These are phyloP conservation scores for Lithophane socia DNA, from an alignment of 2,888 invertebrate species.

Conservation along the genomic window DNA sequence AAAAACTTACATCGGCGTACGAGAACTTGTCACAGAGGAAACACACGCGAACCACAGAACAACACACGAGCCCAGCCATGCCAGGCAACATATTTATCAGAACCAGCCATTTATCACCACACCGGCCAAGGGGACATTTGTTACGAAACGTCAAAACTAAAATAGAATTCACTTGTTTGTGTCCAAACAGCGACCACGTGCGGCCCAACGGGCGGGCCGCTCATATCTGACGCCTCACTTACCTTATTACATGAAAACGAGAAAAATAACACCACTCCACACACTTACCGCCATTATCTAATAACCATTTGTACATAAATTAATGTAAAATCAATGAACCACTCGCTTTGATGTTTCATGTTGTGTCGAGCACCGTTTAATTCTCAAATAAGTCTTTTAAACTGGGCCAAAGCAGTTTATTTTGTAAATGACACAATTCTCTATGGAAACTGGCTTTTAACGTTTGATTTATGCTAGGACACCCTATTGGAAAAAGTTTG, in stretches of 20 bases:
- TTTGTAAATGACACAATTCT: slow-evolving; percentile 81
- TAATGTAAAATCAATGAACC: slow-evolving; percentile 71
- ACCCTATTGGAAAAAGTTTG: slow-evolving; percentile 61
- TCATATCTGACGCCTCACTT: slow-evolving; percentile 77
- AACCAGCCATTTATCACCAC: slow-evolving; percentile 73
- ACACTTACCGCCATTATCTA: slow-evolving; percentile 41
- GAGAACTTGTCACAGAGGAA: slow-evolving; percentile 51
- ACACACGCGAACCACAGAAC: slow-evolving; percentile 50
- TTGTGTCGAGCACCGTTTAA: slow-evolving; percentile 70
- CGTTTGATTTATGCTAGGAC: slow-evolving; percentile 68
- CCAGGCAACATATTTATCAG: slow-evolving; percentile 65
- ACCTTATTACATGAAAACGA: slow-evolving; percentile 58
- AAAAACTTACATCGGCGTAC: slow-evolving; percentile 59
- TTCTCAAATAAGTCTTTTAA: slow-evolving; percentile 78
- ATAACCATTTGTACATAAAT: slow-evolving; percentile 60
- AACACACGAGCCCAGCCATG: slow-evolving; percentile 55
- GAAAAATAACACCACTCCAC: slow-evolving; percentile 60
- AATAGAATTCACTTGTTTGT: slow-evolving; percentile 76
- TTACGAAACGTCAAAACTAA: slow-evolving; percentile 74
- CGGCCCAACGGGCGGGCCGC: slow-evolving; percentile 75
- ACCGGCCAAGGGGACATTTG: slow-evolving; percentile 72
- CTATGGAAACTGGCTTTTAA: slow-evolving; percentile 68
- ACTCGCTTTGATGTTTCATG: slow-evolving; percentile 78
- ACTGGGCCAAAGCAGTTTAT: slow-evolving; percentile 81
- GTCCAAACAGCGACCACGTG: slow-evolving; percentile 75